phyloP scores from a whole-genome alignment of 1,140 invertebrate genomes.

The Phortica variegata region DNA sequence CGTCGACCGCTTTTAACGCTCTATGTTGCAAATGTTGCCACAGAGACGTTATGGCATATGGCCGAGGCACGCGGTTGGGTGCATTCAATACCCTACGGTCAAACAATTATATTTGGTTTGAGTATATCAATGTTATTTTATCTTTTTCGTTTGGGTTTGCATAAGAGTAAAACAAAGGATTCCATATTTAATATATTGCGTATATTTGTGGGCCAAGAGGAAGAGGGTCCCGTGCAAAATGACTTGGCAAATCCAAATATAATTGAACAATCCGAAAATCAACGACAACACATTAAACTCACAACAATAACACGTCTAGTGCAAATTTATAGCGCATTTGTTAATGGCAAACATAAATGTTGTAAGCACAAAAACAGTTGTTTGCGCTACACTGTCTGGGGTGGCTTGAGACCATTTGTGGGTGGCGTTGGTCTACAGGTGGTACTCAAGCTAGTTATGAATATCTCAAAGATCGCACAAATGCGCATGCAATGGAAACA shows the following conservation, averaged over 20 bases:
- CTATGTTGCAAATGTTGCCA: conserved; percentile 81
- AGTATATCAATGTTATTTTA: conserved; percentile 65
- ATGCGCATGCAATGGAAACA: conserved; percentile 59
- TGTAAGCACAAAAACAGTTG: conserved; percentile 67
- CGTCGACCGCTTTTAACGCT: conserved; percentile 70
- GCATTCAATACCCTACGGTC: conserved; percentile 65
- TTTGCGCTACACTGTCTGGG: conserved; percentile 61
- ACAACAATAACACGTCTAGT: conserved; percentile 31
- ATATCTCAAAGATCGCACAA: conserved; percentile 58
- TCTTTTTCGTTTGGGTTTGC: conserved; percentile 60
- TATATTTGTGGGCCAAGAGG: conserved; percentile 66
- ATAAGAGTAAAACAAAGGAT: conserved; percentile 57
- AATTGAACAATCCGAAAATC: conserved; percentile 18
- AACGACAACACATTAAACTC: conserved; percentile 28
- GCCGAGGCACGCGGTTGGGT: conserved; percentile 65
- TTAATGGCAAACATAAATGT: conserved; percentile 57
- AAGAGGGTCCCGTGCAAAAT: conserved; percentile 60
- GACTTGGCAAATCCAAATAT: background rate
- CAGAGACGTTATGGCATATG: conserved; percentile 78
- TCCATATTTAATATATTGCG: conserved; percentile 68
- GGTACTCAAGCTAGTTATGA: conserved; percentile 58
- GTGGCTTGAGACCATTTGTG: conserved; percentile 62
- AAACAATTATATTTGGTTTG: conserved; percentile 66
- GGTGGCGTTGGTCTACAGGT: conserved; percentile 64
- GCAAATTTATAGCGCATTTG: conserved; percentile 36